Base-by-base conservation (phyloP, 2,888 invertebrate species). In the Malthinus flaveolus region DNA sequence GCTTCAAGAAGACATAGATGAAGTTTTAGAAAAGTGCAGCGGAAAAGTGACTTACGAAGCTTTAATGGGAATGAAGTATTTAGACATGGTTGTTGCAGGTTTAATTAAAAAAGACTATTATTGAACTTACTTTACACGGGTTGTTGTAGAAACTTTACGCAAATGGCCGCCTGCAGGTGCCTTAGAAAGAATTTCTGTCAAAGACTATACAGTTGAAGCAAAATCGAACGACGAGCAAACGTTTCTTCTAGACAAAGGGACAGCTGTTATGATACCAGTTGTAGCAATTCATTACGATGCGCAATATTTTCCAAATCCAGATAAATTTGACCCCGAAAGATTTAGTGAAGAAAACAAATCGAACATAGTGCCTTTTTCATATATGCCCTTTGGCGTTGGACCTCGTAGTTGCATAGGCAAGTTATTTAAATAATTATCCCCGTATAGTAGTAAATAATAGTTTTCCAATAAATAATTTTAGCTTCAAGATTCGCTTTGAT, bases 251-350 rank as follows among this genome's bases (percentile, higher is more conserved):
- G 64, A 66, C 55, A 48, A 56, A 33, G 39, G 61, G 31, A n/a
- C 63, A 10, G 51, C 32, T 0, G 59, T 86, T 0, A 76, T 75
- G 7, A 75, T 83, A 51, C 80, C 83, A 1, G 67, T 80, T 7
- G 77, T 78, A 53, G 82, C 79, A 0, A 69, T 85, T 3, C 84
- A 85, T 52, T 81, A 79, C 73, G 83, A 85, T 66, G 78, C 82
- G 0, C 74, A 82, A 6, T 76, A 79, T 63, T 85, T 81, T 64
- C 81, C 82, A 0, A 78, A 84, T 23, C 85, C 85, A 0, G 70
- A 80, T 0, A 73, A 77, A 45, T 82, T 83, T 65, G 76, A 75
- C 33, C 82, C 82, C 0, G 83, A 83, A 59, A 75, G 85, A 53
- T 85, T 84, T 66, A 77, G 80, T 64, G 77, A 78, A 0, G 82